Conservation (phyloP, 2,113 vertebrate species). For the Platichthys stellatus region DNA sequence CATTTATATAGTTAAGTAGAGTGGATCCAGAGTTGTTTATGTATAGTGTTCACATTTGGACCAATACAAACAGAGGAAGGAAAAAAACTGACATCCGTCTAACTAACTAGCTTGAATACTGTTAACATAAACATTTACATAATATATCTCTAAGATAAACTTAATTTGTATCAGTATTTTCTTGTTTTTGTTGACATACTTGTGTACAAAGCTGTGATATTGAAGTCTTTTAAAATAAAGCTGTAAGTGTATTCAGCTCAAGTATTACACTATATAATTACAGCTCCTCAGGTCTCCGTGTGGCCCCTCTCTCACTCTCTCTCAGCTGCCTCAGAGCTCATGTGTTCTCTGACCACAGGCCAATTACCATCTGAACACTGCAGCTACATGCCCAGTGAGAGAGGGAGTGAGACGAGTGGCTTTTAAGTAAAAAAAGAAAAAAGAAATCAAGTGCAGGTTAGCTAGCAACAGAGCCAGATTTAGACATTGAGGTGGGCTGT, state of each 20-base stretch:
- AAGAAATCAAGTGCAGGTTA: too few relatives aligned
- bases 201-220: not conserved
- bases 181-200: not conserved
- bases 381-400: slow-evolving; percentile 1
- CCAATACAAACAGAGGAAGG: too few relatives aligned
- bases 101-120: too few relatives aligned
- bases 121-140: too few relatives aligned
- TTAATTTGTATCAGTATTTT: too few relatives aligned
- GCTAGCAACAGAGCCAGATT: not conserved
- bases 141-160: too few relatives aligned
- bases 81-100: too few relatives aligned
- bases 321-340: slow-evolving; percentile 27
- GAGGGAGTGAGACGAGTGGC: too few relatives aligned
- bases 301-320: not conserved
- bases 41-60: too few relatives aligned
- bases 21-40: too few relatives aligned
- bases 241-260: not conserved
- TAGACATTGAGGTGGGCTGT: slow-evolving; percentile 36
- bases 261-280: not conserved
- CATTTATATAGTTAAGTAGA: too few relatives aligned
- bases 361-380: slow-evolving; percentile 55
- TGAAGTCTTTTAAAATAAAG: slow-evolving; percentile 1
- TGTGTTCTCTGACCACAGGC: slow-evolving; percentile 45
- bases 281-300: not conserved
- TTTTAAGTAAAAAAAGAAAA: too few relatives aligned